Base-by-base conservation (phyloP, 2,797 vertebrate species). In the Betta splendens region DNA sequence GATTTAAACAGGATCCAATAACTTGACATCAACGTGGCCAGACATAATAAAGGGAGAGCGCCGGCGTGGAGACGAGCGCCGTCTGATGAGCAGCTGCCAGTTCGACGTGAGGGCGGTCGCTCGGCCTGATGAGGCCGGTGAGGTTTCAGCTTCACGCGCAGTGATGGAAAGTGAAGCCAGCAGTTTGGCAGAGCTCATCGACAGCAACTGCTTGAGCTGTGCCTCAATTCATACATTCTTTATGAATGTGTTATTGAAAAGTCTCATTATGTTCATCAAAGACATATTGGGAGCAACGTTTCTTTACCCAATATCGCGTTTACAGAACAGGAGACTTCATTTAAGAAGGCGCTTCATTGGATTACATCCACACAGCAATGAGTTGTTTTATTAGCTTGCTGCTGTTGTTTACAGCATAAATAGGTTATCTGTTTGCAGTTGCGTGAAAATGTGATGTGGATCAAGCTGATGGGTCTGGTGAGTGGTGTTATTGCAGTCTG, bases 161-260 rank as follows among this genome's bases (percentile, higher is more conserved):
- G 62, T 84, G 83, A 86, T 70, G 17, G 72, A 84, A 81, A 90
- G 70, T 75, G 72, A 75, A 58, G 4, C 7, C 11, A 71, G 31
- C 83, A 31, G 28, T 62, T 65, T 67, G 75, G 39, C 66, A 72
- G 64, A 69, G 10, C 48, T 31, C 17, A 64, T 64, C 73, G 38
- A 69, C 51, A 10, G 49, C 60, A 13, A 22, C 3, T 37, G 16
- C 45, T 51, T 29, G 7, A 58, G 36, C 75, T 69, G 54, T 46
- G 79, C 63, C 76, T 64, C 69, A 70, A 85, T 81, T 88, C 88
- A 93, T 91, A 75, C 80, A 90, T 91, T 89, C 87, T 91, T 92
- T 86, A 91, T 92, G 87, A 87, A 76, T 75, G 46, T 57, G 64
- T 91, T 92, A 93, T 92, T 91, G 87, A 83, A 91, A 87, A 80